Evolutionary conservation across 2,113 vertebrate genomes (phyloP).

Genomic region (Sphaerodactylus townsendi): DNA sequence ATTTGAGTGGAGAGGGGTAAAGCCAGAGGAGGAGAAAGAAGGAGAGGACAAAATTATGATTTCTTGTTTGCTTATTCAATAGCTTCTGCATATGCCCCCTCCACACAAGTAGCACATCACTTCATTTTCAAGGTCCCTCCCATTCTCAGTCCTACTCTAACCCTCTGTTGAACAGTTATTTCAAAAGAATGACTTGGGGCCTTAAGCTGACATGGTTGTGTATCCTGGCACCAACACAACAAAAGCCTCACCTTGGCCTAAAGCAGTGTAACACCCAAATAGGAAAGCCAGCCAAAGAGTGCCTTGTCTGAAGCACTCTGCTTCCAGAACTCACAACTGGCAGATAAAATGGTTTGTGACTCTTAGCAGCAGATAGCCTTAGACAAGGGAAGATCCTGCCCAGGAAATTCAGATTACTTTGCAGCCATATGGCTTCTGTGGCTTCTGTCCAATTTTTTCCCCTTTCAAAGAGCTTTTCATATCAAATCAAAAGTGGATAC

Average conservation of each 20-base stretch:
- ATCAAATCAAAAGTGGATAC: background rate
- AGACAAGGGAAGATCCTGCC: conserved; percentile 48
- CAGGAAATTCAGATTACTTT: conserved; percentile 51
- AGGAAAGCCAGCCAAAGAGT: conserved; percentile 63
- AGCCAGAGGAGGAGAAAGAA: background rate
- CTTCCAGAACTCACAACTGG: conserved; percentile 1
- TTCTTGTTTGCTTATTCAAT: background rate
- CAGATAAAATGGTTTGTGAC: background rate
- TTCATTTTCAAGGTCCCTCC: background rate
- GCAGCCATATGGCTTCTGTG: conserved; percentile 7
- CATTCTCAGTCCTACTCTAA: background rate
- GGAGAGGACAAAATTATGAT: background rate
- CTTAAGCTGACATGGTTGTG: conserved; percentile 53
- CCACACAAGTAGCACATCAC: background rate
- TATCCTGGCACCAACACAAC: conserved; percentile 69
- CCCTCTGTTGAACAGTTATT: conserved; percentile 43
- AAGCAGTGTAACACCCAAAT: conserved; percentile 67
- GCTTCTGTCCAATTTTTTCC: background rate
- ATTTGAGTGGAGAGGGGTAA: conserved; percentile 41
- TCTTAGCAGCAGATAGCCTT: conserved; percentile 40
- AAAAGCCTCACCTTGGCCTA: conserved; percentile 69
- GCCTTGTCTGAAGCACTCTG: conserved; percentile 29
- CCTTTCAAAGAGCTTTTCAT: background rate
- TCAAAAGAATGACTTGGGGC: conserved; percentile 39
- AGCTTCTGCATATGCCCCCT: background rate